phyloP scores from a whole-genome alignment of 2,888 invertebrate species.

The Sarcophaga rosellei region DNA sequence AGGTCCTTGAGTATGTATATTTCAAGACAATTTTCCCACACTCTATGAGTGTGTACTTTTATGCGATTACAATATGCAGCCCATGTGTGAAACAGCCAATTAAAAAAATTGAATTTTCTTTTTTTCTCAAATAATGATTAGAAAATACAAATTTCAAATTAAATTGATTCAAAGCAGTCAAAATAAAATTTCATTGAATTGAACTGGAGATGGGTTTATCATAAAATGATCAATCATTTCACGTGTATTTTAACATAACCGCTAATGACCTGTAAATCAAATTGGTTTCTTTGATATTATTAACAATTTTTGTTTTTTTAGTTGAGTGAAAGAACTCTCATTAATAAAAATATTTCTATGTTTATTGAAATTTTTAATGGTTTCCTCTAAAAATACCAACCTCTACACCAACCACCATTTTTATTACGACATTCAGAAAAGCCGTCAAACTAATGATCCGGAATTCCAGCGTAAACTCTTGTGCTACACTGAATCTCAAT shows the following conservation, averaged over 20 bases:
- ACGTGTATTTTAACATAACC: constrained; percentile 26
- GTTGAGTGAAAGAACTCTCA: constrained; percentile 15
- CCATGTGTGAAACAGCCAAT: constrained; percentile 18
- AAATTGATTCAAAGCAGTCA: not conserved
- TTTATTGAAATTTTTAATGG: constrained; percentile 15
- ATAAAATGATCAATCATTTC: constrained; percentile 45
- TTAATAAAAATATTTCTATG: constrained; percentile 41
- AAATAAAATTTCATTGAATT: too few species aligned
- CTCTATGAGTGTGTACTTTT: not conserved
- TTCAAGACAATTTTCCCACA: not conserved
- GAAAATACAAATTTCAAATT: not conserved
- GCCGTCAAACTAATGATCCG: not conserved
- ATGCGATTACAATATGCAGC: constrained; percentile 3
- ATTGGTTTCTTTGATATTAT: not conserved
- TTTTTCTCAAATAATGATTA: not conserved
- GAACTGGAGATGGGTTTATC: not conserved
- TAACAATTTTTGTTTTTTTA: not conserved
- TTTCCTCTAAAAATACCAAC: constrained; percentile 17
- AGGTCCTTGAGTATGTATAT: not conserved
- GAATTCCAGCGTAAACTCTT: not conserved
- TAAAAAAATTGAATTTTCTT: not conserved
- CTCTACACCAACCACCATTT: not conserved
- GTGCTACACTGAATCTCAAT: not conserved
- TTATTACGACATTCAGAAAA: not conserved
- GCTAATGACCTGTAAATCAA: constrained; percentile 1